Conservation (phyloP, 1,140 invertebrate genomes). For the Drosophila parvula region DNA sequence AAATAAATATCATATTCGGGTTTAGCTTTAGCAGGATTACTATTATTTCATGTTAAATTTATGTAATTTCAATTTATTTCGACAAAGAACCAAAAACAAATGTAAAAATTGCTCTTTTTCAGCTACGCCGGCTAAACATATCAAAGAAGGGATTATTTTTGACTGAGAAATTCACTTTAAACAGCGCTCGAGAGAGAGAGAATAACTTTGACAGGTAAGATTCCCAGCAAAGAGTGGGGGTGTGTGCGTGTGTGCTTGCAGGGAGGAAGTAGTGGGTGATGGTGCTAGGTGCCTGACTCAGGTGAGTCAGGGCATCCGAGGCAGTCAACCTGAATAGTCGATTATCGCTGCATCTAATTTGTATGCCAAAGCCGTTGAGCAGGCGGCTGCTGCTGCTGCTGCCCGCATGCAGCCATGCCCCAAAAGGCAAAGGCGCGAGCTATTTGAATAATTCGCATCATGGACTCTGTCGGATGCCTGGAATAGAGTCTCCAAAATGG, state of each 20-base stretch:
- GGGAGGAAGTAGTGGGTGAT: slow-evolving; percentile 3
- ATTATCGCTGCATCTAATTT: slow-evolving; percentile 65
- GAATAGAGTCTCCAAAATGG: slow-evolving; percentile 35
- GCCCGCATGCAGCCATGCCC: slow-evolving; percentile 39
- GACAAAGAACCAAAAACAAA: slow-evolving; percentile 1
- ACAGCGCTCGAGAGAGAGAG: slow-evolving; percentile 8
- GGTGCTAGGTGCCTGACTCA: slow-evolving; percentile 3
- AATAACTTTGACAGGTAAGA: slow-evolving; percentile 51
- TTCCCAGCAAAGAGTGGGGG: background rate
- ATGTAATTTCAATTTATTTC: background rate
- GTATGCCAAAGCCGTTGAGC: slow-evolving; percentile 39
- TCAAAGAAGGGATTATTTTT: slow-evolving; percentile 44
- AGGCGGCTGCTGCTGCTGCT: background rate
- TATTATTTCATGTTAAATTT: slow-evolving; percentile 16
- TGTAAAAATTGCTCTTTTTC: slow-evolving; percentile 22
- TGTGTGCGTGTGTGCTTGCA: background rate
- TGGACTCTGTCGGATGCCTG: slow-evolving; percentile 42
- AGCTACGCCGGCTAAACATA: slow-evolving; percentile 27
- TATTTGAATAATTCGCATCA: slow-evolving; percentile 73
- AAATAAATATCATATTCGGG: background rate
- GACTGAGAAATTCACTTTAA: slow-evolving; percentile 40
- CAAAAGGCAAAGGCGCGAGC: slow-evolving; percentile 50
- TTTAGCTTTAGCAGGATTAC: slow-evolving; percentile 3
- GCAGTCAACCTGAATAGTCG: slow-evolving; percentile 56
- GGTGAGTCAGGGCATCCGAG: slow-evolving; percentile 19